These are phyloP conservation scores for Megaustenia siamemsis DNA, from an alignment of 2,888 invertebrate species.

Conservation along the genomic window DNA sequence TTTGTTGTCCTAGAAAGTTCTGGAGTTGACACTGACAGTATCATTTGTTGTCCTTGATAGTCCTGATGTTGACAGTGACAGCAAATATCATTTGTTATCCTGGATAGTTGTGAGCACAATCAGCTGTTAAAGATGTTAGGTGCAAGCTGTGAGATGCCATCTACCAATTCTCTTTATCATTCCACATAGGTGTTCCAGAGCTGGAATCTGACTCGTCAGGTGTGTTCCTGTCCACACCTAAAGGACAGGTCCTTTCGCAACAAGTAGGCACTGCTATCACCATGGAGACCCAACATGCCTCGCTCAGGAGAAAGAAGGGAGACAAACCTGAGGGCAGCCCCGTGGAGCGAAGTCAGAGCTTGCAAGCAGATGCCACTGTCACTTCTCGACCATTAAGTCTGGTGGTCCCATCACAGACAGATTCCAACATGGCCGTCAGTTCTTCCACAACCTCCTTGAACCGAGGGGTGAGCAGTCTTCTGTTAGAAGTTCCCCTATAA, in stretches of 20 bases:
- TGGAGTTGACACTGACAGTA: too few relatives aligned
- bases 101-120: slow-evolving; percentile 1
- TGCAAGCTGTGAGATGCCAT: too few relatives aligned
- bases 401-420: slow-evolving; percentile 78
- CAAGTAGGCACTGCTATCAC: slow-evolving; percentile 58
- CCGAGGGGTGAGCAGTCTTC: slow-evolving; percentile 50
- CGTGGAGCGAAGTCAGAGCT: slow-evolving; percentile 80
- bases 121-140: too few relatives aligned
- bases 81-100: too few relatives aligned
- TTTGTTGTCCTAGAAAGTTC: too few relatives aligned
- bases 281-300: slow-evolving; percentile 81
- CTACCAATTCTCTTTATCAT: too few relatives aligned
- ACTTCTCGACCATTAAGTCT: slow-evolving; percentile 77
- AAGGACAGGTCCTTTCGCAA: slow-evolving; percentile 58
- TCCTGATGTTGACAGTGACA: too few relatives aligned
- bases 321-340: slow-evolving; percentile 79
- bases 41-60: too few relatives aligned
- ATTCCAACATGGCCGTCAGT: slow-evolving; percentile 66
- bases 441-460: slow-evolving; percentile 52
- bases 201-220: slow-evolving; percentile 77
- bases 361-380: slow-evolving; percentile 77
- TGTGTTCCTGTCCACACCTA: slow-evolving; percentile 70
- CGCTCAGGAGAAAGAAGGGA: slow-evolving; percentile 81
- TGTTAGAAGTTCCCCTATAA: too few relatives aligned
- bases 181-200: slow-evolving; percentile 59